Conservation (phyloP, 2,113 vertebrate genomes). For the Campylomormyrus tamandua region DNA sequence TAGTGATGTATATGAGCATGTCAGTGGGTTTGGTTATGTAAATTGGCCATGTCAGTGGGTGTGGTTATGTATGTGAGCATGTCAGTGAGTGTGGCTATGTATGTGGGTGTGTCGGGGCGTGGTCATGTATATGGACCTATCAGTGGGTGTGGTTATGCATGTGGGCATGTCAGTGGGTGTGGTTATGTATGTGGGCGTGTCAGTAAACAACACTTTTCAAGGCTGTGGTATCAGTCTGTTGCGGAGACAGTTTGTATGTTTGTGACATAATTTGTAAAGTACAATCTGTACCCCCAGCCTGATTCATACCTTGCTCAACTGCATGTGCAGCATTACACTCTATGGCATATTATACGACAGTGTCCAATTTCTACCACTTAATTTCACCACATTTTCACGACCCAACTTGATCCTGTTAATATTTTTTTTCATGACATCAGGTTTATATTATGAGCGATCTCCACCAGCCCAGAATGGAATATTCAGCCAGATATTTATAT, state of each 20-base stretch:
- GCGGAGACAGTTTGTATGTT: neutral
- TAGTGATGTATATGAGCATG: no score
- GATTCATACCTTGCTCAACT: neutral
- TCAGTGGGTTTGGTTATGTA: no score
- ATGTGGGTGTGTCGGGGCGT: neutral
- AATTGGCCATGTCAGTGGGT: neutral
- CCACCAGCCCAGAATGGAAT: no score
- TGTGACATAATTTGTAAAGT: neutral
- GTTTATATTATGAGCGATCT: neutral
- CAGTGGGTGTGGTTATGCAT: neutral
- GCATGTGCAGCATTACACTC: neutral
- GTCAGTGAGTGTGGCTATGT: neutral
- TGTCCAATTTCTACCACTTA: neutral
- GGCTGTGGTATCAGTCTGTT: neutral
- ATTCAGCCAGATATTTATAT: neutral
- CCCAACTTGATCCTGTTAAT: neutral
- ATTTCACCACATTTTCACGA: neutral
- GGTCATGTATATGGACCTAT: neutral
- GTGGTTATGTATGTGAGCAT: neutral
- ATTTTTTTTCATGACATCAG: neutral
- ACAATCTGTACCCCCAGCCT: neutral
- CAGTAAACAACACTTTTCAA: neutral
- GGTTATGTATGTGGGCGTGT: neutral
- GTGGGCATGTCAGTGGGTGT: neutral
- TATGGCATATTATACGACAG: neutral